phyloP scores from a whole-genome alignment of 37 sponge, comb jelly and placozoan genomes.

The Agelas oroides region DNA sequence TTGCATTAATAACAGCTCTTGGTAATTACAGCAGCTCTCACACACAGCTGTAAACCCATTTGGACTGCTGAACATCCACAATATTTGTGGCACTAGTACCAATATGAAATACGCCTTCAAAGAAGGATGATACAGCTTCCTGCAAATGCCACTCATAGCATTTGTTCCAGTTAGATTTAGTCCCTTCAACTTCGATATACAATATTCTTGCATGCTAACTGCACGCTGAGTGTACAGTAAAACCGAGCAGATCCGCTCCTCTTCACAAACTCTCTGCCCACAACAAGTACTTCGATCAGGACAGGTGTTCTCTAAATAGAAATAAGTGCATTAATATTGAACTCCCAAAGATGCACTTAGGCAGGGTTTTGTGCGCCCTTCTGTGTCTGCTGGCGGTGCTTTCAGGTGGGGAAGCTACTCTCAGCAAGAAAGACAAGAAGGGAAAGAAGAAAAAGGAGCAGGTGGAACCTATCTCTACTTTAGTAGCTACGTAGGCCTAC shows the following conservation, averaged over 20 bases:
- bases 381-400: neutral
- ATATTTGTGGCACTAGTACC: slow-evolving; percentile 17
- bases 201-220: no score
- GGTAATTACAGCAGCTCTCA: slow-evolving; percentile 21
- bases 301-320: no score
- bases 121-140: neutral
- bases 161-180: no score
- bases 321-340: neutral
- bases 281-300: no score
- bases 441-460: neutral
- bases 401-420: slow-evolving; percentile 26
- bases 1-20: neutral
- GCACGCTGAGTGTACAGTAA: no score
- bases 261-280: no score
- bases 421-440: slow-evolving; percentile 61
- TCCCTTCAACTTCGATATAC: no score
- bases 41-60: neutral
- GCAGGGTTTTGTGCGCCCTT: neutral
- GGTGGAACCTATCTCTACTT: neutral
- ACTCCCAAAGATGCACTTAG: neutral
- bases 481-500: neutral
- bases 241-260: no score
- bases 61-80: slow-evolving; percentile 13
- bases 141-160: no score
- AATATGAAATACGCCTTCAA: slow-evolving; percentile 5